Conservation (phyloP, 2,888 invertebrate species). For the Corbicula japonica region DNA sequence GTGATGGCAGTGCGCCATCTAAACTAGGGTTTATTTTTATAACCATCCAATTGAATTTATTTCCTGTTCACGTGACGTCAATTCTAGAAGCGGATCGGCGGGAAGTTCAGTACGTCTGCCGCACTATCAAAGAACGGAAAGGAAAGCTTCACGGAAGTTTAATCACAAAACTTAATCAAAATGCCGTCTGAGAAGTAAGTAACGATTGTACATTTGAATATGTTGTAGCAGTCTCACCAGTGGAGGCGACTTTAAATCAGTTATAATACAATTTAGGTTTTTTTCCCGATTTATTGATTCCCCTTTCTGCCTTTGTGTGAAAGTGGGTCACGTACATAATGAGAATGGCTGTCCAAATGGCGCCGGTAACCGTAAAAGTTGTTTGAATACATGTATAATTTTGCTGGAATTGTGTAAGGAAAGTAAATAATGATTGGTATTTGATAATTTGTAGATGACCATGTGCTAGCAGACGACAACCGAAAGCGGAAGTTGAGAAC, state of each 20-base stretch:
- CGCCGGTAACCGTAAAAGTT: neutral
- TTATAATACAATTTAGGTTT: too few species aligned
- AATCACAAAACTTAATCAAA: constrained; percentile 51
- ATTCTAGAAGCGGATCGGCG: constrained; percentile 70
- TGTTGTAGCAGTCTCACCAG: too few species aligned
- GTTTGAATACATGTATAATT: too few species aligned
- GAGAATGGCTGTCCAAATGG: constrained; percentile 25
- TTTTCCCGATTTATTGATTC: too few species aligned
- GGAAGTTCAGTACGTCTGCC: constrained; percentile 80
- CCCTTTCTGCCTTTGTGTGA: constrained; percentile 53
- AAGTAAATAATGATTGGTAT: constrained; percentile 10
- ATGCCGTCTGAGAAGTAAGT: constrained; percentile 84
- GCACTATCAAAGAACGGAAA: constrained; percentile 35
- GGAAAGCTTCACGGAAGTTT: constrained; percentile 37
- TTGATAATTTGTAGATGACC: too few species aligned
- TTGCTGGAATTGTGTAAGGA: too few species aligned
- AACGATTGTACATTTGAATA: too few species aligned
- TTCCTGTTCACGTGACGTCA: constrained; percentile 54
- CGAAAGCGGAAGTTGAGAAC: constrained; percentile 32
- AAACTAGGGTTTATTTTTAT: constrained; percentile 30
- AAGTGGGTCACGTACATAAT: constrained; percentile 66
- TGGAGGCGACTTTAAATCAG: too few species aligned
- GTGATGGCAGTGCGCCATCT: constrained; percentile 59
- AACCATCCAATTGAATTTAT: constrained; percentile 44
- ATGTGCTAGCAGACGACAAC: constrained; percentile 34